phyloP scores from a whole-genome alignment of 2,888 invertebrate genomes.

The Tholera decimalis region DNA sequence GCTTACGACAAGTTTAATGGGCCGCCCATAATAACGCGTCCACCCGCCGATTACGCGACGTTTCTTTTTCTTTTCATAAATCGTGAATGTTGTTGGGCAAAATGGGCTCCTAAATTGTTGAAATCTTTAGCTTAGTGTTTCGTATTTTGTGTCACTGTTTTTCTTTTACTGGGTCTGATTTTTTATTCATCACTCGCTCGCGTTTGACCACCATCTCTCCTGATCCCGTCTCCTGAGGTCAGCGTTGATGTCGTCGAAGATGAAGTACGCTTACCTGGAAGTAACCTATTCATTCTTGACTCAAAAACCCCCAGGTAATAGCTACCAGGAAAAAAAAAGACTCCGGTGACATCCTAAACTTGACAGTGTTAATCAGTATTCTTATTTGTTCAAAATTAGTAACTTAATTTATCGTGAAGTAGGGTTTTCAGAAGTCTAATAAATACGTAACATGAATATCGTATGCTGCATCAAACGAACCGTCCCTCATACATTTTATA shows the following conservation, averaged over 20 bases:
- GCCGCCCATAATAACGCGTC: constrained; percentile 75
- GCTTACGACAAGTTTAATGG: constrained; percentile 82
- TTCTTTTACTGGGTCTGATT: too few relatives aligned
- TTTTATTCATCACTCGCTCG: too few relatives aligned
- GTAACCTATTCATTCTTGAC: too few relatives aligned
- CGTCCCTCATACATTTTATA: constrained; percentile 11
- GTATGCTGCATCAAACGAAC: neutral
- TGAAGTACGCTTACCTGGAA: too few relatives aligned
- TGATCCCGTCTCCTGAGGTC: too few relatives aligned
- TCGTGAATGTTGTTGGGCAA: constrained; percentile 12
- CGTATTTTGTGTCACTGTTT: neutral
- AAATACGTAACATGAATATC: neutral
- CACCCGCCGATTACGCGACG: constrained; percentile 60
- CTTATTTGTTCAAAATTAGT: constrained; percentile 2
- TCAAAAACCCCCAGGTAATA: too few relatives aligned
- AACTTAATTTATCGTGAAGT: too few relatives aligned
- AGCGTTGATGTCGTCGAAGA: too few relatives aligned
- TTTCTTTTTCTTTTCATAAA: constrained; percentile 31
- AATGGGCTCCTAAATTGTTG: constrained; percentile 19
- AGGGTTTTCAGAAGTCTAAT: neutral
- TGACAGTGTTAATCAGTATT: too few relatives aligned
- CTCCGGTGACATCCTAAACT: too few relatives aligned
- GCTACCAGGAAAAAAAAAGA: too few relatives aligned
- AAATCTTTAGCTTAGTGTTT: constrained; percentile 4
- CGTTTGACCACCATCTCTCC: too few relatives aligned